These are phyloP conservation scores for Cariama cristata DNA, from an alignment of 2,113 vertebrate genomes.

Conservation along the genomic window DNA sequence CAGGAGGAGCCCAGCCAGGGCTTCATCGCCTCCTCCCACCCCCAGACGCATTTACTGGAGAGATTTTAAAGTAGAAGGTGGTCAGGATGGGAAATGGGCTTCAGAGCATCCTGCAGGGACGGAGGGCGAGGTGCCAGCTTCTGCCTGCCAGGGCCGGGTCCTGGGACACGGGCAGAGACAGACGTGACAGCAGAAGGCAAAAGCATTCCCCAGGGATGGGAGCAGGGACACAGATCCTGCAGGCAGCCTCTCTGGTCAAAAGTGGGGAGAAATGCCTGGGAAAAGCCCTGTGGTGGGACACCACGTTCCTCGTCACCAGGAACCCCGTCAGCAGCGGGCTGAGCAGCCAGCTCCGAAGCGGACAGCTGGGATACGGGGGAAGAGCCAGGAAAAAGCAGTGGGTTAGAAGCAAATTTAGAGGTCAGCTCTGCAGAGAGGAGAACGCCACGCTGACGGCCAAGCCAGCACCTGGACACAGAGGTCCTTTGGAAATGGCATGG, in stretches of 20 bases:
- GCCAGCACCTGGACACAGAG: not conserved
- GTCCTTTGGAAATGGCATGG: not conserved
- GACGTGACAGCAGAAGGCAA: not conserved
- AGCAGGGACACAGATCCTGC: not conserved
- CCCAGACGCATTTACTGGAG: not conserved
- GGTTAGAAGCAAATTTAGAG: not conserved
- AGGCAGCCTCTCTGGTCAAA: not conserved
- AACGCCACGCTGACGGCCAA: rapidly evolving
- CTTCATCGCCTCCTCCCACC: not conserved
- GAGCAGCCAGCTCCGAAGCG: not conserved
- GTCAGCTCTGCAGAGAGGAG: not conserved
- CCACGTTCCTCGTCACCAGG: not conserved
- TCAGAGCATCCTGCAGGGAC: not conserved
- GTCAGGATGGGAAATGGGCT: not conserved
- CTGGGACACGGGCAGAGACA: not conserved
- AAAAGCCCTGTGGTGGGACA: not conserved
- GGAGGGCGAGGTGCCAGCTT: not conserved
- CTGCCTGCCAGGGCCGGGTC: not conserved
- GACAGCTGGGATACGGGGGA: not conserved
- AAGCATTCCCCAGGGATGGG: not conserved
- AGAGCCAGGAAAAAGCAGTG: constrained; percentile 31
- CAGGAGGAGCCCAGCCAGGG: not conserved
- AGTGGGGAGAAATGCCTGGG: not conserved
- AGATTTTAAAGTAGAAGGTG: not conserved
- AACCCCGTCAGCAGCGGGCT: not conserved